Evolutionary conservation across 2,797 vertebrate genomes (phyloP).

Genomic region (Sciaenops ocellatus): DNA sequence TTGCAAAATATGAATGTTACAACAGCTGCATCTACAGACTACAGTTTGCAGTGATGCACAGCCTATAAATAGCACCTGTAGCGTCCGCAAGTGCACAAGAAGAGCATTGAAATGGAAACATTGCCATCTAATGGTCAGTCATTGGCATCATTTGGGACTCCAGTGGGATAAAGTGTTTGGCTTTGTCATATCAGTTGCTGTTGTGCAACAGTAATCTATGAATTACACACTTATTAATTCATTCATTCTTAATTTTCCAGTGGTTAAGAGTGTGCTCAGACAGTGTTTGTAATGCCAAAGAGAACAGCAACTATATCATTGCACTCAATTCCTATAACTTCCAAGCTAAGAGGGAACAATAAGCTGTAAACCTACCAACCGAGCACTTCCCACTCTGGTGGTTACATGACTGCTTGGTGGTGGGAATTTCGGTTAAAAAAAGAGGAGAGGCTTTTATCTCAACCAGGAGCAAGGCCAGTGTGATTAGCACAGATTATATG

Average conservation of each 20-base stretch:
- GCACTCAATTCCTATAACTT: not conserved
- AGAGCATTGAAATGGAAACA: constrained; percentile 58
- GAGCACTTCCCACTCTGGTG: constrained; percentile 60
- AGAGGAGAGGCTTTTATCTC: constrained; percentile 76
- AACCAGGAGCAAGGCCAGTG: constrained; percentile 68
- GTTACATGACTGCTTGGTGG: constrained; percentile 57
- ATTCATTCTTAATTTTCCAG: not conserved
- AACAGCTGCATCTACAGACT: constrained; percentile 50
- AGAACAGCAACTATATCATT: not conserved
- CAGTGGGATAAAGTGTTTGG: not conserved
- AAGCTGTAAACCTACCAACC: constrained; percentile 23
- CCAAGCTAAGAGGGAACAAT: constrained; percentile 43
- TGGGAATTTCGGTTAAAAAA: constrained; percentile 57
- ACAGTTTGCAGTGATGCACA: constrained; percentile 30
- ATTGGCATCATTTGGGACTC: not conserved
- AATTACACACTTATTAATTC: not conserved
- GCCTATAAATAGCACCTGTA: constrained; percentile 58
- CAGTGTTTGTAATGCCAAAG: not conserved
- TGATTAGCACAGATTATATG: constrained; percentile 86
- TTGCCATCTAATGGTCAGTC: constrained; percentile 66
- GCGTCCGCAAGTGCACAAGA: not conserved
- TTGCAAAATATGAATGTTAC: constrained; percentile 35
- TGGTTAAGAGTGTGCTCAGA: not conserved
- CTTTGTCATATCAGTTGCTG: not conserved
- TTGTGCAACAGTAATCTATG: not conserved